Evolutionary conservation across 92 coral and sea anemone genomes (phyloP).

Genomic region (Palythoa grandis): DNA sequence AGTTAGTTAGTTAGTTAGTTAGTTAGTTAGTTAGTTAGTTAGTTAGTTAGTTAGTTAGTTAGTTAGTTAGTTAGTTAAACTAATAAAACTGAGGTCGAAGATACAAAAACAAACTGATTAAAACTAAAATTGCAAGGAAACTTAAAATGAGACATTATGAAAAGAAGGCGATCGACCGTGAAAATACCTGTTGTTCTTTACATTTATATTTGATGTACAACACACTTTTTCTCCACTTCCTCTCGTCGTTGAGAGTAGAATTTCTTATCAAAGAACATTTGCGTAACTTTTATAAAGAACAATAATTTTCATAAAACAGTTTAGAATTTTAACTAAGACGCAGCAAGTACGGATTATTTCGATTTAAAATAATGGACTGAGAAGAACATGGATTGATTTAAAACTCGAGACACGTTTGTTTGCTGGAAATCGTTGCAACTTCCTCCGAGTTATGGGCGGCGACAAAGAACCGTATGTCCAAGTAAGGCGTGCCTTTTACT

Average conservation of each 20-base stretch:
- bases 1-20: too few relatives aligned
- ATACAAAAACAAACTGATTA: too few relatives aligned
- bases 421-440: neutral
- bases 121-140: neutral
- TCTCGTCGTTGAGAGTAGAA: neutral
- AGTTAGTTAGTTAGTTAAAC: too few relatives aligned
- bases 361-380: neutral
- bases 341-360: neutral
- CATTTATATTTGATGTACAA: conserved; percentile 18
- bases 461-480: neutral
- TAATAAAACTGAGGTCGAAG: too few relatives aligned
- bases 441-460: neutral
- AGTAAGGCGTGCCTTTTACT: conserved; percentile 9
- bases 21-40: too few relatives aligned
- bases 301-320: neutral
- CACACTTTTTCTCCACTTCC: neutral
- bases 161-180: conserved; percentile 18
- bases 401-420: neutral
- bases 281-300: neutral
- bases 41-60: too few relatives aligned
- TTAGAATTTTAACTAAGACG: neutral
- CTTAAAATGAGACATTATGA: neutral
- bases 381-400: neutral
- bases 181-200: conserved; percentile 6
- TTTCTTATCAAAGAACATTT: neutral